These are phyloP conservation scores for Phalacrocorax aristotelis DNA, from an alignment of 2,113 vertebrate species.

Conservation along the genomic window DNA sequence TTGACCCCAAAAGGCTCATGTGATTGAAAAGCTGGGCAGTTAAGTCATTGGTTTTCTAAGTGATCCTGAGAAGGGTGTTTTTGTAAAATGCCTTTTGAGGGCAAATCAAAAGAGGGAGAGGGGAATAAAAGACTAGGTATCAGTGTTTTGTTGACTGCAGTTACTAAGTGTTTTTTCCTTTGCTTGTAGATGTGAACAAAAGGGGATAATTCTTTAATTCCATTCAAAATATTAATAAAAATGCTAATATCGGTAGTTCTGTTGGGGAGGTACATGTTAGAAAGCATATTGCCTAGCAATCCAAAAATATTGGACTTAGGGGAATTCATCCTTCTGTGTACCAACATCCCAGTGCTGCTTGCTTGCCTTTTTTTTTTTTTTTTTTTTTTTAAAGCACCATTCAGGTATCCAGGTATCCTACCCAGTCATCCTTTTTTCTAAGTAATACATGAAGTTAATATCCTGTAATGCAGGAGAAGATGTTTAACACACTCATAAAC, in stretches of 20 bases:
- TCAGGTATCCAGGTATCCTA: accelerated
- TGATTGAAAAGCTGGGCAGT: background rate
- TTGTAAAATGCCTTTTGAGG: background rate
- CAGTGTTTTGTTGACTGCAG: background rate
- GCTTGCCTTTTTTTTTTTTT: no score
- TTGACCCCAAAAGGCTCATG: conserved; percentile 93
- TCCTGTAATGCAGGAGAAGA: background rate
- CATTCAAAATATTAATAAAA: background rate
- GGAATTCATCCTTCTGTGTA: background rate
- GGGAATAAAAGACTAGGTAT: background rate
- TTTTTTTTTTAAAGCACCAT: background rate
- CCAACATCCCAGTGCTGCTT: background rate
- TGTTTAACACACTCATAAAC: background rate
- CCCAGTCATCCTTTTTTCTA: background rate
- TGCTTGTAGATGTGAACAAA: background rate
- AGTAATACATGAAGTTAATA: background rate
- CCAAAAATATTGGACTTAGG: background rate
- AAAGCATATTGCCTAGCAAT: background rate
- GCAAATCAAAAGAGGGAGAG: background rate
- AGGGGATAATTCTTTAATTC: background rate
- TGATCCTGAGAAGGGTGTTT: background rate
- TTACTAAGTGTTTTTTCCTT: background rate
- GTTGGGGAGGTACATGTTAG: background rate
- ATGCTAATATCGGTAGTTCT: accelerated
- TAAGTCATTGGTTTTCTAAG: background rate